Conservation (phyloP, 2,113 vertebrate species). For the Pagrus major region DNA sequence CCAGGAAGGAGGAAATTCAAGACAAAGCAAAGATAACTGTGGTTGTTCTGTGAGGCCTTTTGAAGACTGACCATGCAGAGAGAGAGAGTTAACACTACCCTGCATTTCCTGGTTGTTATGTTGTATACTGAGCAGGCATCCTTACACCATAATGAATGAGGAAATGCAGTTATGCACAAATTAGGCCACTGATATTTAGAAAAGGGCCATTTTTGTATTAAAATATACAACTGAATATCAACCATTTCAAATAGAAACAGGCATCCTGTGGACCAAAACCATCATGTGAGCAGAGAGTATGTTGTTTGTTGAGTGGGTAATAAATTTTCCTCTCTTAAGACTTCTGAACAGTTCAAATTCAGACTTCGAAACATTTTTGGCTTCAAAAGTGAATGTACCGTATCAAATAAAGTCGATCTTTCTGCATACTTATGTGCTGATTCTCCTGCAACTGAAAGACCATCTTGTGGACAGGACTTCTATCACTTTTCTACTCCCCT, state of each 20-base stretch:
- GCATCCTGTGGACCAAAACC: constrained; percentile 72
- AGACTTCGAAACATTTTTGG: constrained; percentile 45
- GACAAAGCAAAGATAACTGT: constrained; percentile 68
- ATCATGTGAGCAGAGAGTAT: constrained; percentile 61
- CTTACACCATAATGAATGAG: constrained; percentile 57
- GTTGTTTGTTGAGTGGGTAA: constrained; percentile 55
- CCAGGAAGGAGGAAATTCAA: constrained; percentile 66
- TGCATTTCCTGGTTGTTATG: constrained; percentile 71
- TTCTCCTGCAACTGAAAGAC: constrained; percentile 63
- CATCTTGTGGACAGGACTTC: constrained; percentile 37
- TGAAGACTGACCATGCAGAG: constrained; percentile 64
- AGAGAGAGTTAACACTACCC: constrained; percentile 76
- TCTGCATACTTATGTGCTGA: constrained; percentile 65
- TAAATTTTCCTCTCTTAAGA: constrained; percentile 44
- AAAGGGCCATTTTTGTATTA: constrained; percentile 56
- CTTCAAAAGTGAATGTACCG: constrained; percentile 75
- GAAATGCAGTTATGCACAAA: constrained; percentile 65
- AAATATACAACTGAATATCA: constrained; percentile 50
- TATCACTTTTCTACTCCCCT: constrained; percentile 40
- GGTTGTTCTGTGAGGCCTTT: constrained; percentile 74
- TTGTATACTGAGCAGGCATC: constrained; percentile 66
- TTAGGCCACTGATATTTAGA: constrained; percentile 48
- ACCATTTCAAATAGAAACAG: constrained; percentile 63
- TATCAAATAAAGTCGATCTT: constrained; percentile 76
- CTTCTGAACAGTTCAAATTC: constrained; percentile 55